Evolutionary conservation across 1,140 invertebrate genomes (phyloP).

Genomic region (Dreissena polymorpha): DNA sequence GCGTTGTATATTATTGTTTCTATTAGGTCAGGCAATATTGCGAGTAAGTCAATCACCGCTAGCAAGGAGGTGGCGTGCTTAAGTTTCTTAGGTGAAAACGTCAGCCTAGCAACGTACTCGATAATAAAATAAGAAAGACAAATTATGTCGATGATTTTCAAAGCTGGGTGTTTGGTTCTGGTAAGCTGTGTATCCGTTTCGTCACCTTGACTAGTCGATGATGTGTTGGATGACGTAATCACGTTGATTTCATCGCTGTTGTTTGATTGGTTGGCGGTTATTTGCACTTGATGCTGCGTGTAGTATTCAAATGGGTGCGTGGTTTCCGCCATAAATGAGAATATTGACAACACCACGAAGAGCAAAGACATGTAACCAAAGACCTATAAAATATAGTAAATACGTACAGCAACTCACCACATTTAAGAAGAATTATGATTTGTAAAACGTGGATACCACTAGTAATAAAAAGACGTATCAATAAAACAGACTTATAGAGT

Average conservation of each 20-base stretch:
- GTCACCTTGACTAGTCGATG: background rate
- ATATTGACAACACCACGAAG: slow-evolving; percentile 40
- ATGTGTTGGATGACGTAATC: background rate
- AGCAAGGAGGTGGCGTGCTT: slow-evolving; percentile 45
- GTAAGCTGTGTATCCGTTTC: background rate
- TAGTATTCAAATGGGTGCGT: slow-evolving; percentile 41
- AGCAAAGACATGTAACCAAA: slow-evolving; percentile 31
- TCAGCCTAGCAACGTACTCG: slow-evolving; percentile 30
- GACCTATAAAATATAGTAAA: slow-evolving; percentile 32
- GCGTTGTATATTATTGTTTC: slow-evolving; percentile 56
- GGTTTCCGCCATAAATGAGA: slow-evolving; percentile 48
- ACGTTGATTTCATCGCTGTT: background rate
- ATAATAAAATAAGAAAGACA: slow-evolving; percentile 37
- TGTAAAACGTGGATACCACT: too few species aligned
- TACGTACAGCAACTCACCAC: too few species aligned
- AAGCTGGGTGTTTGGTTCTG: slow-evolving; percentile 31
- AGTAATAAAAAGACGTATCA: too few species aligned
- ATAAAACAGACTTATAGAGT: too few species aligned
- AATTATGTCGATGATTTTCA: slow-evolving; percentile 30
- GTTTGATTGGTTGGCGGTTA: background rate
- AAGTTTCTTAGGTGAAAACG: slow-evolving; percentile 40
- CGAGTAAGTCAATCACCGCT: slow-evolving; percentile 82
- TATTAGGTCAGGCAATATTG: slow-evolving; percentile 77
- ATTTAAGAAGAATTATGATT: too few species aligned
- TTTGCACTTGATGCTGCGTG: background rate